Evolutionary conservation across 1,140 invertebrate species (phyloP), one percentile per base, ranked within the genome.

Genomic region (Drosophila lacteicornis): DNA sequence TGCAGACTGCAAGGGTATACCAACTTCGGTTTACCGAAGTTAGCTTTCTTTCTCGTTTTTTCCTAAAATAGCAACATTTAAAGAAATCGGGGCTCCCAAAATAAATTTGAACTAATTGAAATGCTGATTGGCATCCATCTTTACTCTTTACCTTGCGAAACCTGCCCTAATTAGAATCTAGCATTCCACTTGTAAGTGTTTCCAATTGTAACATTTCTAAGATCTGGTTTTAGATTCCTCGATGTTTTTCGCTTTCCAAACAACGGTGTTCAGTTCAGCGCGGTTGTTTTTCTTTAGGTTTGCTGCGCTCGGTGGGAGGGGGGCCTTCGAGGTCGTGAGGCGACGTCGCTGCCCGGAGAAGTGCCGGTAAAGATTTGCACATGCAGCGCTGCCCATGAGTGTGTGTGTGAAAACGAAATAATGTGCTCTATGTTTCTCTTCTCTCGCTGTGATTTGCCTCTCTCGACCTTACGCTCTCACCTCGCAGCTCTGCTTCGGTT

Each of bases 351-450:
- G 69, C 38, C 36, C 33, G 17, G n/a, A 43, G 66, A 69, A 71
- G 75, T 84, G 74, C 82, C 82, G 82, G 82, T 66, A 78, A 13
- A 79, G 59, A 47, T 59, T 66, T 81, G 74, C 69, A 79, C 58
- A 75, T 79, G 79, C 83, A 83, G 56, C 59, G 50, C 56, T 38
- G 56, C 38, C 47, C 17, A 2, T 17, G 7, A 42, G 15, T 43
- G 38, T 50, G 61, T 42, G 46, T n/a, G 27, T 46, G 36, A 4
- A 19, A 40, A 11, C 0, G 38, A n/a, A 56, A 19, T 40, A 55
- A 55, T 25, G 17, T n/a, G 55, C 51, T n/a, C 33, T 12, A 47
- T 73, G 55, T 47, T 33, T 40, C 19, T 38, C 7, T 12, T 43
- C 19, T 58, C 46, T 51, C 27, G 33, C 19, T 15, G n/a, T 69